phyloP scores from a whole-genome alignment of 2,113 vertebrate genomes.

The Seriola quinqueradiata region DNA sequence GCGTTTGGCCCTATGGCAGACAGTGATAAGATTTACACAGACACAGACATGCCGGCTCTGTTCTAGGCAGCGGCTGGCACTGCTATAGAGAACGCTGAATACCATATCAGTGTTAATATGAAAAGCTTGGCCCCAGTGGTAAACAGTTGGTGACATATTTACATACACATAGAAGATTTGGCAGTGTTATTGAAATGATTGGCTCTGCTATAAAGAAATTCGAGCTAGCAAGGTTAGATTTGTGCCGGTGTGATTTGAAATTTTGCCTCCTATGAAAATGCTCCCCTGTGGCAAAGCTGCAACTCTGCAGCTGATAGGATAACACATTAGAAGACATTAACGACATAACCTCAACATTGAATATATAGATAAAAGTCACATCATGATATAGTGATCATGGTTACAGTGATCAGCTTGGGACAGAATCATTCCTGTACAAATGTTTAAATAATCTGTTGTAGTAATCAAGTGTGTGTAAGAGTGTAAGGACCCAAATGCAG shows the following conservation, averaged over 20 bases:
- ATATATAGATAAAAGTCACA: too few relatives aligned
- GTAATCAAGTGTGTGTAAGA: too few relatives aligned
- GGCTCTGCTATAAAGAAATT: conserved; percentile 52
- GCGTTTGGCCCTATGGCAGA: conserved; percentile 42
- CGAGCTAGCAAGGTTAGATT: conserved; percentile 23
- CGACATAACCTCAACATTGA: too few relatives aligned
- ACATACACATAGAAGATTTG: conserved; percentile 42
- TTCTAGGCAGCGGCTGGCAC: conserved; percentile 54
- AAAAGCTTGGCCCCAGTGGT: conserved; percentile 38
- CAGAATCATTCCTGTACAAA: too few relatives aligned
- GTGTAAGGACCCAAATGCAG: too few relatives aligned
- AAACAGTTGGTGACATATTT: conserved; percentile 57
- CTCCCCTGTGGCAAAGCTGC: conserved; percentile 16
- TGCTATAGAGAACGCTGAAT: conserved; percentile 44
- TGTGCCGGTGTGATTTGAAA: conserved; percentile 1
- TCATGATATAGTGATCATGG: too few relatives aligned
- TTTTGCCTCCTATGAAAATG: conserved; percentile 14
- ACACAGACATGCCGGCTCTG: conserved; percentile 5
- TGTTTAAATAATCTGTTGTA: too few relatives aligned
- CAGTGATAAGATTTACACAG: conserved; percentile 52
- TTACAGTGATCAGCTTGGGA: too few relatives aligned
- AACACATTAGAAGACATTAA: neutral
- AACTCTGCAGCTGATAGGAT: conserved; percentile 6
- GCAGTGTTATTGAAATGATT: conserved; percentile 1
- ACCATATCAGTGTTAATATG: conserved; percentile 49